Percentiles rank a stretch among this genome's conserved stretches.
Conservation (phyloP, 2,113 vertebrate species). For the Ibidorhyncha struthersii region DNA sequence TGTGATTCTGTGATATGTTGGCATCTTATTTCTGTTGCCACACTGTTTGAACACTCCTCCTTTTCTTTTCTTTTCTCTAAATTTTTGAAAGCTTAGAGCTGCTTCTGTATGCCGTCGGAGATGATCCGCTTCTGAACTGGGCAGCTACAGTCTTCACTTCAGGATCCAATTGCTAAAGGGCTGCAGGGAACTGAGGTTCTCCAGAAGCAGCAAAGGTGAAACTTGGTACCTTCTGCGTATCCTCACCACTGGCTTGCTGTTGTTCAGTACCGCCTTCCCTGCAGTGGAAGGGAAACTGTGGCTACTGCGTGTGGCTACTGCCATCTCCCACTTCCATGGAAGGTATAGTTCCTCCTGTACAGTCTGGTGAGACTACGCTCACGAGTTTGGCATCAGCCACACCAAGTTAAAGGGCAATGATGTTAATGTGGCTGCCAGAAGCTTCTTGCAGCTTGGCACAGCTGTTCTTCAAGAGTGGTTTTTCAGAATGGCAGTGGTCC, state of each 20-base stretch:
- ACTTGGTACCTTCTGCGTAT: not conserved
- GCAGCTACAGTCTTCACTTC: not conserved
- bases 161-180: not conserved
- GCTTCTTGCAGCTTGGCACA: not conserved
- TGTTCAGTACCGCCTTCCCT: not conserved
- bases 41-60: no score
- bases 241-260: not conserved
- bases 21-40: not conserved
- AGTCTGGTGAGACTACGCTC: not conserved
- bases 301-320: not conserved
- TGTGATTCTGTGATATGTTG: not conserved
- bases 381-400: not conserved
- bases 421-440: not conserved
- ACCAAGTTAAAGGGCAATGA: not conserved
- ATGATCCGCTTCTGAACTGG: not conserved
- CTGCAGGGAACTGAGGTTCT: not conserved
- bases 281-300: not conserved
- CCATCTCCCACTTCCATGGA: not conserved
- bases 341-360: fast-evolving
- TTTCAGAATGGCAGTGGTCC: not conserved
- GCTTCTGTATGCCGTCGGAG: not conserved
- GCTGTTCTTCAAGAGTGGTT: not conserved
- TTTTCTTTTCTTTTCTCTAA: not conserved
- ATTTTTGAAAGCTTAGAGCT: not conserved
- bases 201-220: not conserved